phyloP scores from a whole-genome alignment of 2,113 vertebrate species.

The Eudorcas thomsonii region DNA sequence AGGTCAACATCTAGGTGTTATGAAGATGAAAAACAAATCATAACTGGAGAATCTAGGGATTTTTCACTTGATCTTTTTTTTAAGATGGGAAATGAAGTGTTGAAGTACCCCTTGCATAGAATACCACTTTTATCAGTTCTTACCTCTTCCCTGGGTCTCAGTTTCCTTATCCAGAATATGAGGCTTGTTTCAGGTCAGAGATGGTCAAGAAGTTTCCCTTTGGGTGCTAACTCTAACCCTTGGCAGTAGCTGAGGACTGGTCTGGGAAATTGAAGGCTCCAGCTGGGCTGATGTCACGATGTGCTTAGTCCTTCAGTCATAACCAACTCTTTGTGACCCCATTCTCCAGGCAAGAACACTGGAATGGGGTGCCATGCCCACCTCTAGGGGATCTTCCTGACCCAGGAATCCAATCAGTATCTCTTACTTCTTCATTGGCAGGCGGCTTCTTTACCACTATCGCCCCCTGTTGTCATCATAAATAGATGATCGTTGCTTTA shows the following conservation, averaged over 20 bases:
- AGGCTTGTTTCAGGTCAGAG: background rate
- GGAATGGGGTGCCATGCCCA: background rate
- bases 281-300: background rate
- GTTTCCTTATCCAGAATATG: background rate
- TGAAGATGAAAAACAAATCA: background rate
- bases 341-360: background rate
- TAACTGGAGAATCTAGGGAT: background rate
- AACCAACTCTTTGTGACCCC: background rate
- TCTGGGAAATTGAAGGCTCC: background rate
- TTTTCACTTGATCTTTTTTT: background rate
- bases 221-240: background rate
- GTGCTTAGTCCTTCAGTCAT: background rate
- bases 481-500: background rate
- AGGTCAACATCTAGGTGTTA: background rate
- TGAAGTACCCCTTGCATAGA: background rate
- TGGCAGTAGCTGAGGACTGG: background rate
- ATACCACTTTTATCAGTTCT: background rate
- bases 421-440: background rate
- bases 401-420: background rate
- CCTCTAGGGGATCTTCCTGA: background rate
- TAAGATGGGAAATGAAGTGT: background rate
- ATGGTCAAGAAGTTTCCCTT: background rate
- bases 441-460: background rate
- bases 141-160: background rate
- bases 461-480: background rate